A percentile compares a stretch with the other conserved stretches of the same genome.
Conservation (phyloP, 2,113 vertebrate species). For the Genyomyrus donnyi region DNA sequence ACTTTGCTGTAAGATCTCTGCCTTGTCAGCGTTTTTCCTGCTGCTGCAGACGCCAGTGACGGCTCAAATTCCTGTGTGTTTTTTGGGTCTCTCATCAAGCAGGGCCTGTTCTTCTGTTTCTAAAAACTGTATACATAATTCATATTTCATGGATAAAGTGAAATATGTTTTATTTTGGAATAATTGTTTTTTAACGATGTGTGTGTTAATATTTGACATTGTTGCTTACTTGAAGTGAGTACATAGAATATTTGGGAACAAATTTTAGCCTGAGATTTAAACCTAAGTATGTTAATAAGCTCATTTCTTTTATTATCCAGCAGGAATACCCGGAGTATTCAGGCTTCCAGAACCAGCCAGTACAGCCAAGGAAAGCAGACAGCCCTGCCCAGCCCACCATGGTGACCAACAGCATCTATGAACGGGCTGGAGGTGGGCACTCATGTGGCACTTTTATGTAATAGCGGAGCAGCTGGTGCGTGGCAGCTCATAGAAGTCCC, state of each 20-base stretch:
- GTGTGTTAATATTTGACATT: not conserved
- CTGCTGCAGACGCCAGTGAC: not conserved
- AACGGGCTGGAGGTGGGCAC: constrained; percentile 28
- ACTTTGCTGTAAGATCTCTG: not conserved
- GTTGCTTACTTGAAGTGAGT: not conserved
- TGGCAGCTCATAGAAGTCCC: not conserved
- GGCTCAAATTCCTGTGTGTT: not conserved
- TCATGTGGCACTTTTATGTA: not conserved
- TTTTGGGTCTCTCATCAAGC: not conserved
- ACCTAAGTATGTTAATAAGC: not conserved
- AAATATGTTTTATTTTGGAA: not conserved
- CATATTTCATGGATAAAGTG: not conserved
- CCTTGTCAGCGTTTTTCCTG: not conserved
- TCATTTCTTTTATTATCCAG: not conserved
- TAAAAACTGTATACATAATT: not conserved
- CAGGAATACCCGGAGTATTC: constrained; percentile 49
- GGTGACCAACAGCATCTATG: constrained; percentile 43
- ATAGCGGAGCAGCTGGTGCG: not conserved
- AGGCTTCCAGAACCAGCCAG: constrained; percentile 42
- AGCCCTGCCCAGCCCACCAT: constrained; percentile 27
- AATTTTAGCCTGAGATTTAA: not conserved
- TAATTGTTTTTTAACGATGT: not conserved
- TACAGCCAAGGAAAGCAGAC: constrained; percentile 35
- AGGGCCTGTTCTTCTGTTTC: not conserved
- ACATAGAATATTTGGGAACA: not conserved